Evolutionary conservation across 2,113 vertebrate species (phyloP), one percentile per base, ranked within the genome.

Genomic region (Salvelinus alpinus): DNA sequence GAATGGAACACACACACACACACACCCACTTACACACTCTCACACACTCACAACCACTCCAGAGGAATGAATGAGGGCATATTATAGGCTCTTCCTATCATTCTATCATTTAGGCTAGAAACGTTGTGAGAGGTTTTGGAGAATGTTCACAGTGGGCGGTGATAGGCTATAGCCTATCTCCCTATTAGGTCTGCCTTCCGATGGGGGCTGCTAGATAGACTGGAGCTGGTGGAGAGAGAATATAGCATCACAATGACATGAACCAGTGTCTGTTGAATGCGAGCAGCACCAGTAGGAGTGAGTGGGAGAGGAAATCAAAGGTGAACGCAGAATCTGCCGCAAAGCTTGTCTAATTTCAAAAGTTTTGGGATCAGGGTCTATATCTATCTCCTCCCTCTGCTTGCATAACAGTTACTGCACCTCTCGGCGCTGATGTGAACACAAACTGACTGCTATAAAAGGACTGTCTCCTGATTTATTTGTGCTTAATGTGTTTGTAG

Each of bases 221-320:
- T 16, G 72, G 82, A 78, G 70, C 64, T 73, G 79, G 85, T 85
- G 78, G 83, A 82, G 82, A 87, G 51, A 54, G 51, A 18, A 81
- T 84, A 82, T 83, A 80, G 81, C 84, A 85, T 85, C 85, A 74
- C 82, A 78, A 79, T 80, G 82, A 77, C 86, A 88, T 82, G 83
- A 85, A 82, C 82, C 59, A 71, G 82, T 64, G 87, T 89, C 88
- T 81, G 83, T 80, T 9, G 77, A 82, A 34, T 31, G 20, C 18
- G 27, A 74, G 81, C 80, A 84, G 51, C 51, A 54, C 13, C 51
- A 16, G 85, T 71, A 83, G 80, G 79, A 87, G 89, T 88, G 88
- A 84, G 88, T 86, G 51, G 86, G 91, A 90, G 84, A 87, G 90
- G 9, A 85, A 84, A 89, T 87, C 85, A 89, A 91, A 91, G 86